Base-by-base conservation (phyloP, 2,113 vertebrate species). In the Sakesphorus luctuosus region DNA sequence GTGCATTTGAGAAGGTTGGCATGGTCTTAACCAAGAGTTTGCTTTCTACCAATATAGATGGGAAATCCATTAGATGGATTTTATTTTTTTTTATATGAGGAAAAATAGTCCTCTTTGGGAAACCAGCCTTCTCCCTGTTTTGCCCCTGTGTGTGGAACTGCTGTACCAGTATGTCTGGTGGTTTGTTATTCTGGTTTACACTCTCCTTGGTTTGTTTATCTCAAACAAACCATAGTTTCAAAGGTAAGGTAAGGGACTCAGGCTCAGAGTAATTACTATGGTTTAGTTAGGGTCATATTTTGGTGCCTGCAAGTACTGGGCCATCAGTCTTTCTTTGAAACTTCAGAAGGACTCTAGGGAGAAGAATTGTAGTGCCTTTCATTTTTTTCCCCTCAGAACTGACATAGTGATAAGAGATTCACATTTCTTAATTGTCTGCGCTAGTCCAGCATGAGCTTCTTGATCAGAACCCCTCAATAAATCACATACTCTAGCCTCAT, bases 271-370 rank as follows among this genome's bases (percentile, higher is more conserved):
- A 94, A 74, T 90, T 79, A 43, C 13, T 0, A 0, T 18, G 28
- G 38, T 33, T 86, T 84, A 0, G 1, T 82, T 65, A 79, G 36
- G 61, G 26, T 71, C 2, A 4, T 74, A 35, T 90, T 90, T 94
- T 75, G 28, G 5, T 72, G 15, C 1, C 5, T 5, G 1, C 18
- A 56, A n/a, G 28, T 61, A 52, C 7, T 36, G 58, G 66, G 35
- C 40, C 21, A 18, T 62, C 20, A 63, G 40, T 80, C n/a, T 92
- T 74, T 36, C 47, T 93, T 77, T 63, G 68, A 74, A 96, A 86
- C 28, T 50, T 76, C 78, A 67, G 40, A 83, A 80, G 25, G 31
- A 68, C 58, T 44, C 47, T 44, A 68, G 31, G 52, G 21, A 88
- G 46, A 89, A 91, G 26, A 86, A 87, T 13, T 87, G 20, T 3